Evolutionary conservation across 2,113 vertebrate genomes (phyloP), one percentile per base, ranked within the genome.

Genomic region (Synodontis membranacea): DNA sequence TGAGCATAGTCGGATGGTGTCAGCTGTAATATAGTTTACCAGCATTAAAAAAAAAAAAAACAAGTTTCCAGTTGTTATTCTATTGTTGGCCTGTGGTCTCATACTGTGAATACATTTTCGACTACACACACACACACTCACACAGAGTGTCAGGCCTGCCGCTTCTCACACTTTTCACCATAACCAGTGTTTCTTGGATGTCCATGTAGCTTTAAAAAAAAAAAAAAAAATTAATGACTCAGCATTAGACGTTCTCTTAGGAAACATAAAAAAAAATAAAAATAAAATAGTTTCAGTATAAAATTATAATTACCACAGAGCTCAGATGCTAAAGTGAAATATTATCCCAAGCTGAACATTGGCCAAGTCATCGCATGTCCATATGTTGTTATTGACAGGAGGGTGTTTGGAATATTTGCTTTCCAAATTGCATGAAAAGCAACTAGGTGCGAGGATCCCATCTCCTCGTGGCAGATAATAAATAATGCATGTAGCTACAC

Each of bases 41-140:
- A 80, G 75, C 44, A 39, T 68, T 52, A 14, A 48, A 34, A 82
- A 64, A 74, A 28, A 46, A 44, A 72, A 72, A 72, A 66, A 86
- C 58, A 78, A 48, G n/a, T 80, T 80, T 80, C 58, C 75, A 80
- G 34, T 66, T 48, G 84, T 85, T 84, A 58, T 78, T 66, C 84
- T 75, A 56, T 58, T 75, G 68, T 84, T 84, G 68, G 52, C 42
- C 68, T 80, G 75, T 52, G 44, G 34, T 68, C 60, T 80, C 46
- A 54, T 21, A 66, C 84, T 80, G 75, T 39, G 60, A 80, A 86
- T 64, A 64, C 74, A 66, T 84, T 76, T 70, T 58, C 37, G 21
- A 75, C 85, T 34, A 58, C 52, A 80, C 31, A 58, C 50, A 76
- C 70, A 74, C 52, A 74, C 85, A 31, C 66, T 37, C 68, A 76